Percentiles rank a stretch among this genome's conserved stretches.
Conservation (phyloP, 2,113 vertebrate species). For the Carassius carassius region DNA sequence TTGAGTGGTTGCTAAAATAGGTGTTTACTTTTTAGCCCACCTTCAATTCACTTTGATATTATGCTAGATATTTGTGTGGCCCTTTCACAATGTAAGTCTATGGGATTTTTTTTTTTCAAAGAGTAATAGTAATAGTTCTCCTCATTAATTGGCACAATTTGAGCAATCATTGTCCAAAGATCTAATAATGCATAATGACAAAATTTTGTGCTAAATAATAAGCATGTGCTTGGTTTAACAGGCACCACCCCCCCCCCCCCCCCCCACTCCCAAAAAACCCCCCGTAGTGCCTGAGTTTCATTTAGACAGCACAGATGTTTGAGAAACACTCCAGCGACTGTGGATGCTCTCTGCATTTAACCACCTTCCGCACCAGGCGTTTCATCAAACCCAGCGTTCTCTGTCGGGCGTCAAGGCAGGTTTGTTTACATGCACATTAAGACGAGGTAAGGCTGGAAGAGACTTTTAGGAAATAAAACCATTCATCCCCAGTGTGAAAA, state of each 20-base stretch:
- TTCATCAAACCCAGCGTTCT: slow-evolving; percentile 66
- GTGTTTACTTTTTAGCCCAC: too few relatives aligned
- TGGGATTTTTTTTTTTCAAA: too few relatives aligned
- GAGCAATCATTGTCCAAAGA: not conserved
- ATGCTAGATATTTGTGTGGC: too few relatives aligned
- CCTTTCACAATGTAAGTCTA: too few relatives aligned
- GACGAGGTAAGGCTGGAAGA: slow-evolving; percentile 67
- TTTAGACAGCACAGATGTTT: slow-evolving; percentile 65
- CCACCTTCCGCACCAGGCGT: slow-evolving; percentile 66
- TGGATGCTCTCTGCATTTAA: slow-evolving; percentile 59
- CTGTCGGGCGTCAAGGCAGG: slow-evolving; percentile 59
- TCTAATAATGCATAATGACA: not conserved
- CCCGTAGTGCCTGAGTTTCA: not conserved
- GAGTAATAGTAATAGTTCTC: too few relatives aligned
- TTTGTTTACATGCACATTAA: slow-evolving; percentile 71
- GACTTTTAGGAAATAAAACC: slow-evolving; percentile 21
- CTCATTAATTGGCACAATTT: not conserved
- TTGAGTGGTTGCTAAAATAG: too few relatives aligned
- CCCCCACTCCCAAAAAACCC: rapidly evolving
- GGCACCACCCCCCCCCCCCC: too few relatives aligned
- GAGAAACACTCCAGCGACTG: slow-evolving; percentile 73
- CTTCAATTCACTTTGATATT: too few relatives aligned
- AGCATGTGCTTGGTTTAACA: slow-evolving; percentile 5
- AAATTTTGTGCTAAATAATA: not conserved
- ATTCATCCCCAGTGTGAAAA: slow-evolving; percentile 21